A percentile compares a stretch with the other conserved stretches of the same genome.
These are phyloP conservation scores for Torymus auratus DNA, from an alignment of 2,888 invertebrate genomes.

Conservation along the genomic window DNA sequence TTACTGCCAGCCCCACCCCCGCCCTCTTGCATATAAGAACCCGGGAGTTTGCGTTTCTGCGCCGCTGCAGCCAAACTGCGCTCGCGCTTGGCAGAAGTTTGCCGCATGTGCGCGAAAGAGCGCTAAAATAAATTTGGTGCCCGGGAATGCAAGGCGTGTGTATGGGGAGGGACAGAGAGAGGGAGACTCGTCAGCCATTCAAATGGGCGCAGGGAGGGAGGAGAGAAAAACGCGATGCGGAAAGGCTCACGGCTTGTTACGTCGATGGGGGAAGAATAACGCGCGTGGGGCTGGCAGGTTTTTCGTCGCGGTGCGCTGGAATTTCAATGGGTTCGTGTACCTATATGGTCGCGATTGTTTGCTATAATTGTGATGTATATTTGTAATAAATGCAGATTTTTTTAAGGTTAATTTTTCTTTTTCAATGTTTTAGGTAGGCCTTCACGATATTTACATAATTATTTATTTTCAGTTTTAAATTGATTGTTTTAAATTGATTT, in stretches of 20 bases:
- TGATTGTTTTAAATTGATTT: too few relatives aligned
- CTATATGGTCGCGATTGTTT: too few relatives aligned
- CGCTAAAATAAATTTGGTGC: slow-evolving; percentile 32
- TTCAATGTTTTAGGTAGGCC: too few relatives aligned
- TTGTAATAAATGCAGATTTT: too few relatives aligned
- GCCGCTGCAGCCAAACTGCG: slow-evolving; percentile 60
- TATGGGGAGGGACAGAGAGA: too few relatives aligned
- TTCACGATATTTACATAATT: too few relatives aligned
- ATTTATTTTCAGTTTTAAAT: too few relatives aligned
- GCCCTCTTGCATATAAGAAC: too few relatives aligned
- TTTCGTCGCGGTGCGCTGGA: background rate
- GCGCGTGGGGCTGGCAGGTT: background rate
- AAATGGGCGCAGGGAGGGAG: background rate
- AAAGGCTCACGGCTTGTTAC: slow-evolving; percentile 16
- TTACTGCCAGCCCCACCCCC: slow-evolving; percentile 9
- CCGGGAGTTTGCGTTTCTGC: slow-evolving; percentile 32
- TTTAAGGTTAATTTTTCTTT: too few relatives aligned
- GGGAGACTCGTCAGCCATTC: slow-evolving; percentile 25
- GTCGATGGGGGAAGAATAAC: background rate
- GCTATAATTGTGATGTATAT: too few relatives aligned
- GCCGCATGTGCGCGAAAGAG: slow-evolving; percentile 15
- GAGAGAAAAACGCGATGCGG: slow-evolving; percentile 11
- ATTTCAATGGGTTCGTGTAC: too few relatives aligned
- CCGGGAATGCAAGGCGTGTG: too few relatives aligned
- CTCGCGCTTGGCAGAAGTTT: slow-evolving; percentile 61